phyloP scores from a whole-genome alignment of 2,113 vertebrate genomes.

The Nicator chloris region DNA sequence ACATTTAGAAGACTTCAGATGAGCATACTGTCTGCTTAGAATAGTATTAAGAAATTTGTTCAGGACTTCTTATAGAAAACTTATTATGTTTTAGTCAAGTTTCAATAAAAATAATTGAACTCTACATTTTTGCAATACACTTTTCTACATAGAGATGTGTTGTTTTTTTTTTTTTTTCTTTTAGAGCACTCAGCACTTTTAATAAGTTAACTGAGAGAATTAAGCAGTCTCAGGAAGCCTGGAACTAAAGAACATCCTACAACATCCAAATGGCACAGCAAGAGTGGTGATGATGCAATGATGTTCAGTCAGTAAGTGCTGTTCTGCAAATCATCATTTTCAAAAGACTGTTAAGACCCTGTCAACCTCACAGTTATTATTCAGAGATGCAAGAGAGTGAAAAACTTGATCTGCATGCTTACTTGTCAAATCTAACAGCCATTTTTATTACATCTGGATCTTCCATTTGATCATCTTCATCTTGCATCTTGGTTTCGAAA shows the following conservation, averaged over 20 bases:
- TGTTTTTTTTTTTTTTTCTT: background rate
- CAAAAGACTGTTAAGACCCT: background rate
- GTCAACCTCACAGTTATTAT: background rate
- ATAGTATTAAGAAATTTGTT: background rate
- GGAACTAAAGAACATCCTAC: background rate
- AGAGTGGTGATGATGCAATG: background rate
- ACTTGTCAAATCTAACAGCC: conserved; percentile 91
- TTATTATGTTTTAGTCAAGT: background rate
- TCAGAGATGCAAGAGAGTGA: background rate
- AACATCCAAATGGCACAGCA: background rate
- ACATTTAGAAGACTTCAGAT: background rate
- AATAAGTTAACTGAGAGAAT: background rate
- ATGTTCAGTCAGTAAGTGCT: background rate
- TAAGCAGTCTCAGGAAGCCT: background rate
- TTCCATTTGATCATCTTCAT: conserved; percentile 45
- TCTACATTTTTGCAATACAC: background rate
- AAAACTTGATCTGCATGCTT: background rate
- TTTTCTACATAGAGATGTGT: background rate
- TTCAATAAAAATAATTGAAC: background rate
- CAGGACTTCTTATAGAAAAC: background rate
- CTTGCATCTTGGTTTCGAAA: conserved; percentile 52
- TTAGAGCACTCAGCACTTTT: background rate
- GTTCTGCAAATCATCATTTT: background rate
- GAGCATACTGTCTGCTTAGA: background rate
- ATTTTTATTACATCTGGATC: conserved; percentile 83